phyloP scores from a whole-genome alignment of 2,113 vertebrate species.

The Pterocles gutturalis region DNA sequence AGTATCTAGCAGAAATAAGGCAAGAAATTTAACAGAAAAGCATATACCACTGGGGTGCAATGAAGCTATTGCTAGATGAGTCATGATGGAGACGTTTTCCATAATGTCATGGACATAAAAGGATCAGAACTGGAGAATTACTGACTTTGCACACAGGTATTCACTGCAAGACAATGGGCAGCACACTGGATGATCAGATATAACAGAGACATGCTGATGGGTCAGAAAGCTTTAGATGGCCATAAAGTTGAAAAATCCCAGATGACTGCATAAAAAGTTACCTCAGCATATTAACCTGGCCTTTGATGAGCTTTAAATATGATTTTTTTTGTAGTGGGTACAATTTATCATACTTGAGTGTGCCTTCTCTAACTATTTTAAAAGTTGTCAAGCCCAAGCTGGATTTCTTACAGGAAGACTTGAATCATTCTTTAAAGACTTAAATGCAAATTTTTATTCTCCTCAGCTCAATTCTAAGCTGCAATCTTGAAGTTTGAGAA shows the following conservation, averaged over 20 bases:
- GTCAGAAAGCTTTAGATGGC: accelerated
- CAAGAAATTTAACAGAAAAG: not conserved
- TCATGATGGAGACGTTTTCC: not conserved
- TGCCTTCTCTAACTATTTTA: not conserved
- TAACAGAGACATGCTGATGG: not conserved
- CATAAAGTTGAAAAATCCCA: not conserved
- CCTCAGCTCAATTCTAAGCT: not conserved
- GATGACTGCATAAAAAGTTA: not conserved
- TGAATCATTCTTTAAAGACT: not conserved
- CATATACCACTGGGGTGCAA: not conserved
- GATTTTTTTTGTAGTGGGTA: not conserved
- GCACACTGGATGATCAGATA: not conserved
- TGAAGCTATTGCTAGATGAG: not conserved
- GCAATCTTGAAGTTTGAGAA: not conserved
- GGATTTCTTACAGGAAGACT: not conserved
- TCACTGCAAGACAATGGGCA: not conserved
- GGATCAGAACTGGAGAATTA: not conserved
- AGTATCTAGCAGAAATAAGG: not conserved
- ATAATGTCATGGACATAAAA: not conserved
- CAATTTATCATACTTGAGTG: not conserved
- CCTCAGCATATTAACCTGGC: not conserved
- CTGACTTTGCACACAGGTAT: not conserved
- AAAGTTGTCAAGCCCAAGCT: not conserved
- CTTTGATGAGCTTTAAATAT: not conserved
- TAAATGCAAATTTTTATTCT: not conserved